These are phyloP conservation scores for Pipistrellus pipistrellus DNA, from an alignment of 2,797 vertebrate genomes.

Conservation along the genomic window DNA sequence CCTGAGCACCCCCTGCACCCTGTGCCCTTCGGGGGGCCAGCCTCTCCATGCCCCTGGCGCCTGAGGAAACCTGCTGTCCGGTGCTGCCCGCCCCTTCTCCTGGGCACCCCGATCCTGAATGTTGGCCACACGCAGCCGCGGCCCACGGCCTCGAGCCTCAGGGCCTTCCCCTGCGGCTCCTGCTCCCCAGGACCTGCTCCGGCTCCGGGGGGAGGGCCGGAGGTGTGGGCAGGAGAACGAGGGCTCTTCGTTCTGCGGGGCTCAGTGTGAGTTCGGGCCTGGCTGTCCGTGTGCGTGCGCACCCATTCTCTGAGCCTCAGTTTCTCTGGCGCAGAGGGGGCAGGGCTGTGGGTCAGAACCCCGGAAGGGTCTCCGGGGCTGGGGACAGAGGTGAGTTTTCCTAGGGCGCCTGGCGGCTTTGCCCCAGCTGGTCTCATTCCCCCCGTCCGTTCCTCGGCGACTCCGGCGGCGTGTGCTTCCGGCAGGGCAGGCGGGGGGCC, in stretches of 20 bases:
- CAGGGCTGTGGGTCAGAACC: background rate
- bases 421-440: background rate
- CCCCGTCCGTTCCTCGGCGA: background rate
- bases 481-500: background rate
- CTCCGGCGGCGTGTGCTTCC: slow-evolving; percentile 4
- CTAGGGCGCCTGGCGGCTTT: background rate
- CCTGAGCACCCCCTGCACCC: background rate
- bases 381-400: background rate
- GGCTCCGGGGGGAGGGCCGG: background rate
- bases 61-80: background rate
- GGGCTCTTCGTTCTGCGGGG: background rate
- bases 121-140: background rate
- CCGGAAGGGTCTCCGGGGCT: background rate
- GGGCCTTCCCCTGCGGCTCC: background rate
- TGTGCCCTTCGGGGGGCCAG: background rate
- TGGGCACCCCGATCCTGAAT: background rate
- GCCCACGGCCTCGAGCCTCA: background rate
- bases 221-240: background rate
- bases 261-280: background rate
- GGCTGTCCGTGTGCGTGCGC: background rate
- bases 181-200: background rate
- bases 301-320: slow-evolving; percentile 30
- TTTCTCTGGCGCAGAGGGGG: slow-evolving; percentile 67
- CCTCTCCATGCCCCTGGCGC: background rate
- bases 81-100: background rate